Percentiles rank a stretch among this genome's conserved stretches.
These are phyloP conservation scores for Gallinago paraguaiae DNA, from an alignment of 2,113 vertebrate species.

Conservation along the genomic window DNA sequence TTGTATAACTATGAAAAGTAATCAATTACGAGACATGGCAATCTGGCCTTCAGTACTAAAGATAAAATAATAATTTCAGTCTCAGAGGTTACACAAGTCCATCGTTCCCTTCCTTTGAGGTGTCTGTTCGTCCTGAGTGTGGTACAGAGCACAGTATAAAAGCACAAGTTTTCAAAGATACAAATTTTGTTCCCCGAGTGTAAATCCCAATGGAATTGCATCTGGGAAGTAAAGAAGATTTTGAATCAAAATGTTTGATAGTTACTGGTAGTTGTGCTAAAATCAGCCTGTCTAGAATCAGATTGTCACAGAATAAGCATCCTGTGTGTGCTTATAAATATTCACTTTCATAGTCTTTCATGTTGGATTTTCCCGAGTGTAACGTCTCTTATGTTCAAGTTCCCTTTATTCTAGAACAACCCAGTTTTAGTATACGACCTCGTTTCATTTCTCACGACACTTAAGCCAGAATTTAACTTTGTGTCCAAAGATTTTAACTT, in stretches of 20 bases:
- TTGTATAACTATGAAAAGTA: background rate
- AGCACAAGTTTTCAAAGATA: background rate
- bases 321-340: background rate
- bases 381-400: background rate
- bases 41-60: background rate
- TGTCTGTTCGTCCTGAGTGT: background rate
- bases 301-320: background rate
- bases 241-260: background rate
- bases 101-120: background rate
- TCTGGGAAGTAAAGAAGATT: background rate
- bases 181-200: background rate
- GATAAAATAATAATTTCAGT: background rate
- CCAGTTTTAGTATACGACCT: background rate
- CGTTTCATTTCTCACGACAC: background rate
- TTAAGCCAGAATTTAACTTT: background rate
- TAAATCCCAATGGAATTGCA: background rate
- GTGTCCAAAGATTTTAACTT: background rate
- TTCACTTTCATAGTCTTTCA: background rate
- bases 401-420: background rate
- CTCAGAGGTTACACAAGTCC: background rate
- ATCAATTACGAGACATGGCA: background rate
- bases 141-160: background rate
- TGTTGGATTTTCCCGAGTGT: background rate
- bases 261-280: background rate
- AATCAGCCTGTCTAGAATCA: background rate